Evolutionary conservation across 2,797 vertebrate species (phyloP).

Genomic region (Emydoidea blandingii): DNA sequence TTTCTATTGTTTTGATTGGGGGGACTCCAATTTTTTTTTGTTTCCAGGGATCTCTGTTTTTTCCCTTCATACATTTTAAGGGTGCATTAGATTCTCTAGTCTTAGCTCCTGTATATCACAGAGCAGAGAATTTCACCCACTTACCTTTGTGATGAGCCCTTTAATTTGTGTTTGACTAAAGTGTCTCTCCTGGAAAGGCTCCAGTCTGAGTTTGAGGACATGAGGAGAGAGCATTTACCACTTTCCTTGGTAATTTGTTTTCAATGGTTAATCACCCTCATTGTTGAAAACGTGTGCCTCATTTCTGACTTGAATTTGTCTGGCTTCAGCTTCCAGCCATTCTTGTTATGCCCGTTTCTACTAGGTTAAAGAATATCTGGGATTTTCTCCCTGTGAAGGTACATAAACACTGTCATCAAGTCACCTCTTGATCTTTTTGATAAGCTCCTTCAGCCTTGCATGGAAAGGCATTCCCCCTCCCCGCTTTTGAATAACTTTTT

Average conservation of each 20-base stretch:
- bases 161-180: conserved; percentile 28
- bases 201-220: neutral
- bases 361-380: conserved; percentile 15
- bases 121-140: neutral
- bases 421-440: conserved; percentile 37
- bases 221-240: neutral
- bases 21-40: neutral
- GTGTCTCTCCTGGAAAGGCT: neutral
- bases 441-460: neutral
- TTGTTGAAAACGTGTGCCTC: conserved; percentile 48
- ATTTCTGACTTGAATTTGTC: conserved; percentile 59
- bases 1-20: neutral
- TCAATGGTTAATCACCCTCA: conserved; percentile 47
- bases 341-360: neutral
- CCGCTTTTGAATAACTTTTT: neutral
- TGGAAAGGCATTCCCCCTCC: rapidly evolving
- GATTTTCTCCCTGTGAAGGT: conserved; percentile 29
- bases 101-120: neutral
- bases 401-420: neutral
- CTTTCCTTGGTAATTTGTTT: conserved; percentile 44
- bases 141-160: neutral
- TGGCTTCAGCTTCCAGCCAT: conserved; percentile 33
- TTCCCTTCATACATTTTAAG: conserved; percentile 14
- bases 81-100: neutral
- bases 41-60: neutral